These are phyloP conservation scores for Picus viridis DNA, from an alignment of 2,797 vertebrate genomes.

Conservation along the genomic window DNA sequence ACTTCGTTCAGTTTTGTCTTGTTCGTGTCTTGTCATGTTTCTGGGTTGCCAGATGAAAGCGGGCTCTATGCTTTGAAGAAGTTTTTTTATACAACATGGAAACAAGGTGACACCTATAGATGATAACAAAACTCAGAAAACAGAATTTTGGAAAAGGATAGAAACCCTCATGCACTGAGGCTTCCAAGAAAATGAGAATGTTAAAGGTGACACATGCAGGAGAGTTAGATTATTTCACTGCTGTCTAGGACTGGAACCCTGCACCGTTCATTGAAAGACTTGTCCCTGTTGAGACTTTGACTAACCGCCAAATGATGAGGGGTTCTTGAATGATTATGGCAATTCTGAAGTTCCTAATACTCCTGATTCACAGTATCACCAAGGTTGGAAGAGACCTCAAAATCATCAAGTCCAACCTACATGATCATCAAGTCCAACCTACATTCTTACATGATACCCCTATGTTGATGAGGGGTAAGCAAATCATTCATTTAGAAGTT, in stretches of 20 bases:
- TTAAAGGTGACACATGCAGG: not conserved
- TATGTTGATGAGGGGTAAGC: not conserved
- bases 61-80: not conserved
- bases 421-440: no score
- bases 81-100: not conserved
- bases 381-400: no score
- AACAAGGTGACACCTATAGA: not conserved
- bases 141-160: not conserved
- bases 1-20: not conserved
- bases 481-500: not conserved
- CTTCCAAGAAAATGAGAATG: not conserved
- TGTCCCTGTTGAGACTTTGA: not conserved
- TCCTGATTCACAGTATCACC: not conserved
- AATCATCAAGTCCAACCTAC: no score
- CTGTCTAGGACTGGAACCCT: not conserved
- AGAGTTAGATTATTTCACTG: not conserved
- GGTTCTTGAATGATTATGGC: not conserved
- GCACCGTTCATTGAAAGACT: not conserved
- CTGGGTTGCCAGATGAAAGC: not conserved
- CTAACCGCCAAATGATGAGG: not conserved
- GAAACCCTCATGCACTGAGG: not conserved
- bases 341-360: not conserved
- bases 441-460: no score
- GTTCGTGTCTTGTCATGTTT: not conserved
- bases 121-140: not conserved